Evolutionary conservation across 1,140 invertebrate genomes (phyloP).

Genomic region (Panonychus citri): DNA sequence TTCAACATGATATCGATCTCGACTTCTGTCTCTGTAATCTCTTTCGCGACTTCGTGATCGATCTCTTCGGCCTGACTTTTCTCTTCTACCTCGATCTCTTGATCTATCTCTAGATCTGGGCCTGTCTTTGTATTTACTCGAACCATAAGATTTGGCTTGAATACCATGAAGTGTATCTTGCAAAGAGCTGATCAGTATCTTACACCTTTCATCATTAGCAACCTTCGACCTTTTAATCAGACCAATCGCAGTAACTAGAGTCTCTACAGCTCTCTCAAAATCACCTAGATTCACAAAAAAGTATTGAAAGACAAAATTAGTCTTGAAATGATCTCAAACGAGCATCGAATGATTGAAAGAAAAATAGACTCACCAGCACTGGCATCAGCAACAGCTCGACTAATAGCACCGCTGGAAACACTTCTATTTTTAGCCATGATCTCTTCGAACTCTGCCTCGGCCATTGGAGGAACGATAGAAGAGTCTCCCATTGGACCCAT

Average conservation of each 20-base stretch:
- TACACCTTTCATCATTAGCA: constrained; percentile 88
- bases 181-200: constrained; percentile 84
- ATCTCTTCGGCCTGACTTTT: constrained; percentile 21
- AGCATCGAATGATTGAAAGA: no score
- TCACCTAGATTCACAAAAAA: constrained; percentile 36
- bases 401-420: constrained; percentile 87
- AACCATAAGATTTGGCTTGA: constrained; percentile 83
- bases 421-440: constrained; percentile 91
- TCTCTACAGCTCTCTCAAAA: constrained; percentile 92
- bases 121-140: constrained; percentile 20
- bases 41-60: constrained; percentile 23
- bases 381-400: constrained; percentile 85
- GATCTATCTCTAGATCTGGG: constrained; percentile 26
- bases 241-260: constrained; percentile 89
- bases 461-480: background rate
- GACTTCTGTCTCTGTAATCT: constrained; percentile 32
- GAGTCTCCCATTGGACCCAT: constrained; percentile 7
- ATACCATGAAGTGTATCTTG: constrained; percentile 88
- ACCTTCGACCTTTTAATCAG: constrained; percentile 97
- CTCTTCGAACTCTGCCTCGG: constrained; percentile 50
- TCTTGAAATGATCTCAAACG: background rate
- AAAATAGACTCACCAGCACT: constrained; percentile 28
- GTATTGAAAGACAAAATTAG: background rate
- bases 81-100: constrained; percentile 16
- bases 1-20: background rate